Evolutionary conservation across 2,888 invertebrate species (phyloP).

Genomic region (Syrphus vitripennis): DNA sequence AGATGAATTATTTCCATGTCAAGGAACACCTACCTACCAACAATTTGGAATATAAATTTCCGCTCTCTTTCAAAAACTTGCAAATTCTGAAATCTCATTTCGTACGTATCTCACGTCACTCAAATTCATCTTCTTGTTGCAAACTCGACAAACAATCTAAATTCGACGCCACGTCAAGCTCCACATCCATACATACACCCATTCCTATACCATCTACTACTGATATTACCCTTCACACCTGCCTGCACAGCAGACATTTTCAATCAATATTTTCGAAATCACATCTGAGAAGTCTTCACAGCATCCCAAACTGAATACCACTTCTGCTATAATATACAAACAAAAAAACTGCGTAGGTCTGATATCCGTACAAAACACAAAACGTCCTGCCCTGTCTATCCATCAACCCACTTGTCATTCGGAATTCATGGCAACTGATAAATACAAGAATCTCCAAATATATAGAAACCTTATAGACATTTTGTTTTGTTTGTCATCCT

Average conservation of each 20-base stretch:
- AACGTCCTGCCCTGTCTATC: not conserved
- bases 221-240: slow-evolving; percentile 25
- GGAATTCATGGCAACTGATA: slow-evolving; percentile 43
- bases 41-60: not conserved
- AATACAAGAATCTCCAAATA: slow-evolving; percentile 30
- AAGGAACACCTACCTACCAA: not conserved
- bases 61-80: not conserved
- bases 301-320: not conserved
- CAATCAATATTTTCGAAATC: slow-evolving; percentile 46
- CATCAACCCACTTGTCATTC: slow-evolving; percentile 23
- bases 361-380: not conserved
- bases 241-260: slow-evolving; percentile 5
- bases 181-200: no score
- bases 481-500: slow-evolving; percentile 32
- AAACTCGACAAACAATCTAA: slow-evolving; percentile 29
- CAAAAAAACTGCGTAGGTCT: not conserved
- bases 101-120: slow-evolving; percentile 25
- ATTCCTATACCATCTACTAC: no score
- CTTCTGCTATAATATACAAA: no score
- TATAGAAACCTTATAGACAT: not conserved
- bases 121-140: slow-evolving; percentile 36
- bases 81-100: slow-evolving; percentile 13
- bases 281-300: not conserved
- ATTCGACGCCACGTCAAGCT: slow-evolving; percentile 28
- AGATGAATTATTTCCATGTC: not conserved